These are phyloP conservation scores for Neotoxoptera formosana DNA, from an alignment of 1,140 invertebrate species.

Conservation along the genomic window DNA sequence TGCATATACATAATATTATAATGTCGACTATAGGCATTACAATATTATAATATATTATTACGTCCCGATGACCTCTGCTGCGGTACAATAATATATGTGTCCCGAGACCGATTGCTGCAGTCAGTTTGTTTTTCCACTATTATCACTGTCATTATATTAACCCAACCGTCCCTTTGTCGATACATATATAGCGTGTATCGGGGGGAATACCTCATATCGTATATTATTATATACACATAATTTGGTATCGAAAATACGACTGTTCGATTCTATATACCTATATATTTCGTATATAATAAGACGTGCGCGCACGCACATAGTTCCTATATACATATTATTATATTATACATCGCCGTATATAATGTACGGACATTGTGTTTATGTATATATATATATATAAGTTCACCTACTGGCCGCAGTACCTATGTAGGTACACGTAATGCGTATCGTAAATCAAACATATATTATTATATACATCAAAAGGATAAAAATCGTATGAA, in stretches of 20 bases:
- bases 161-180: neutral
- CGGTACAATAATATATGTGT: neutral
- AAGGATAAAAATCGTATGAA: constrained; percentile 3
- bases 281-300: neutral
- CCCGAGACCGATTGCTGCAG: neutral
- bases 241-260: neutral
- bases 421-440: neutral
- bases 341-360: neutral
- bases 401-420: neutral
- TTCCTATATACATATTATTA: neutral
- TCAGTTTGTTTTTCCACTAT: neutral
- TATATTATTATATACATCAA: neutral
- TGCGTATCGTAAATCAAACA: neutral
- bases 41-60: neutral
- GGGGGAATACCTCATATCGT: neutral
- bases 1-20: neutral
- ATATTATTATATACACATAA: no score
- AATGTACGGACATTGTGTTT: neutral
- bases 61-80: neutral
- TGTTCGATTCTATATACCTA: neutral
- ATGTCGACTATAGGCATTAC: neutral
- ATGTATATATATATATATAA: neutral
- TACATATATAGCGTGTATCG: neutral
- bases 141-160: neutral
- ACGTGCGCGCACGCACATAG: neutral